phyloP scores from a whole-genome alignment of 2,797 vertebrate species.

The Sebastolobus altivelis region DNA sequence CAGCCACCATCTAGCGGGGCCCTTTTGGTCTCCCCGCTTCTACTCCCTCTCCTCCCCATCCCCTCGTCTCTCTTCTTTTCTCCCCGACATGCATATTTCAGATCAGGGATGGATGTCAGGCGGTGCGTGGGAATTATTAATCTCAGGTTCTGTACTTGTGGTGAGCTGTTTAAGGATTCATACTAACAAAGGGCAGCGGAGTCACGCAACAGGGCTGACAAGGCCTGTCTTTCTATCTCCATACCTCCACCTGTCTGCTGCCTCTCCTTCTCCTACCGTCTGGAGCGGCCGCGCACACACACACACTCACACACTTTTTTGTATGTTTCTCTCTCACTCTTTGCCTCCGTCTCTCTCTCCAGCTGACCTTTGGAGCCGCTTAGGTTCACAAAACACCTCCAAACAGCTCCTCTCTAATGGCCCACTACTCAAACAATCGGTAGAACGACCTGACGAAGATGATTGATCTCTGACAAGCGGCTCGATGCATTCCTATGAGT shows the following conservation, averaged over 20 bases:
- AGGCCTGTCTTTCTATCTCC: constrained; percentile 75
- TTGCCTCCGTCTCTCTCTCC: constrained; percentile 68
- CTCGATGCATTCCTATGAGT: constrained; percentile 87
- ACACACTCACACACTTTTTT: constrained; percentile 13
- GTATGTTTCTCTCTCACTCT: constrained; percentile 52
- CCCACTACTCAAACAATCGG: constrained; percentile 88
- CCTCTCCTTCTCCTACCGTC: constrained; percentile 22
- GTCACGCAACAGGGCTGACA: constrained; percentile 83
- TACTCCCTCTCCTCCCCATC: constrained; percentile 55
- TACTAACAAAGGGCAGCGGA: constrained; percentile 88
- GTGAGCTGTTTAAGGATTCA: constrained; percentile 87
- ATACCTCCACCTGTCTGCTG: constrained; percentile 65
- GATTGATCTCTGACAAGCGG: constrained; percentile 90
- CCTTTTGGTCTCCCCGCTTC: constrained; percentile 65
- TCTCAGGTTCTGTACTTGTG: constrained; percentile 83
- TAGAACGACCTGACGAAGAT: constrained; percentile 86
- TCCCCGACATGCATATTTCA: constrained; percentile 83
- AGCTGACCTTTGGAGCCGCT: constrained; percentile 88
- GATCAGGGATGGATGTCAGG: constrained; percentile 85
- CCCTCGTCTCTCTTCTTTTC: constrained; percentile 64
- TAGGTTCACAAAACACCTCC: constrained; percentile 89
- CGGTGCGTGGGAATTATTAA: constrained; percentile 87
- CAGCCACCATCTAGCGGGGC: constrained; percentile 66
- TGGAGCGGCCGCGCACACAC: constrained; percentile 27
- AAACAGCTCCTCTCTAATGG: constrained; percentile 89